phyloP scores from a whole-genome alignment of 1,140 invertebrate species.

The Nymphalis io region DNA sequence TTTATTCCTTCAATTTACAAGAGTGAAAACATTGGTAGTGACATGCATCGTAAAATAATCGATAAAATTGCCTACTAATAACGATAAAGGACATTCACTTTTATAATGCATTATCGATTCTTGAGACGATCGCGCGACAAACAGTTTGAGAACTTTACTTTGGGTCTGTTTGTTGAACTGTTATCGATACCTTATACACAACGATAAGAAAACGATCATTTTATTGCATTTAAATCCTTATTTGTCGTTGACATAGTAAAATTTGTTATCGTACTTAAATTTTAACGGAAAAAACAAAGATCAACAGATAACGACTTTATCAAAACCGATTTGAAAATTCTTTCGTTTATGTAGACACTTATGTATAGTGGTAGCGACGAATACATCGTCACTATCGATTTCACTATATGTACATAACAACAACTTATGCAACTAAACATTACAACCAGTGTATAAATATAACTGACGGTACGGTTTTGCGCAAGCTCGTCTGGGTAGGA shows the following conservation, averaged over 20 bases:
- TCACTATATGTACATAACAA: too few relatives aligned
- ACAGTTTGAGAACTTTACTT: neutral
- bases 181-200: constrained; percentile 9
- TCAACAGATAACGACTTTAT: neutral
- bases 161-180: constrained; percentile 1
- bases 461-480: too few relatives aligned
- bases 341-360: neutral
- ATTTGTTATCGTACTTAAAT: constrained; percentile 20
- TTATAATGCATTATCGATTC: constrained; percentile 4
- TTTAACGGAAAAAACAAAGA: constrained; percentile 4
- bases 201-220: constrained; percentile 23
- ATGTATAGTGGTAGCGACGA: too few relatives aligned
- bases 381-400: too few relatives aligned
- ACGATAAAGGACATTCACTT: constrained; percentile 26
- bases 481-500: too few relatives aligned
- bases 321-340: neutral
- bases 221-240: constrained; percentile 32
- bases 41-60: constrained; percentile 19
- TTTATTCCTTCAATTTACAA: constrained; percentile 13
- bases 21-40: constrained; percentile 13
- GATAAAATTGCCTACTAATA: constrained; percentile 21
- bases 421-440: too few relatives aligned
- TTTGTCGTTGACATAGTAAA: constrained; percentile 14
- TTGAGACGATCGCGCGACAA: constrained; percentile 9
- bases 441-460: too few relatives aligned